A percentile compares a stretch with the other conserved stretches of the same genome.
Conservation (phyloP, 2,113 vertebrate genomes). For the Herpailurus yagouaroundi region DNA sequence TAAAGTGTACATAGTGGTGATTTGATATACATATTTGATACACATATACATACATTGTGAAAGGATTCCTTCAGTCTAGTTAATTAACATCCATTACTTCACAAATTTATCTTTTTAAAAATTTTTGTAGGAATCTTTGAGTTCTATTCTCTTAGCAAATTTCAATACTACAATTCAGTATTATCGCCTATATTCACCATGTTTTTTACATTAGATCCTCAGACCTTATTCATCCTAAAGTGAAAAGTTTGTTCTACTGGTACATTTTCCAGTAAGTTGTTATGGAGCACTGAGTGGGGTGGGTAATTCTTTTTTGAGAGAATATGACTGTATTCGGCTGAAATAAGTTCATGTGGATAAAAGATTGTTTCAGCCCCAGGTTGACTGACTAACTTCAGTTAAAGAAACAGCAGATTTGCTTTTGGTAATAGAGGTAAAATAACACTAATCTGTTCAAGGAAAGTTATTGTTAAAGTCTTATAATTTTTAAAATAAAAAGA, state of each 20-base stretch:
- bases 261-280: neutral
- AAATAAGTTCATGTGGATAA: neutral
- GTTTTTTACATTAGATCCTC: neutral
- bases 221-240: neutral
- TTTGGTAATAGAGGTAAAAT: neutral
- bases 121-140: neutral
- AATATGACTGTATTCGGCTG: neutral
- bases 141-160: neutral
- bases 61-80: neutral
- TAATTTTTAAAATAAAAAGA: slow-evolving; percentile 25
- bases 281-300: neutral
- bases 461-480: slow-evolving; percentile 9
- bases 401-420: slow-evolving; percentile 18
- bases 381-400: neutral
- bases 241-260: neutral
- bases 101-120: neutral
- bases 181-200: neutral
- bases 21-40: neutral
- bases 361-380: neutral
- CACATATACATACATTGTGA: neutral
- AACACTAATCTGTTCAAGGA: neutral
- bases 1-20: neutral
- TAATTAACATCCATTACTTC: neutral
- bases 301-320: neutral
- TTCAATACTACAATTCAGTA: neutral